Conservation (phyloP, 2,888 invertebrate genomes). For the Lamellibrachia satsuma region DNA sequence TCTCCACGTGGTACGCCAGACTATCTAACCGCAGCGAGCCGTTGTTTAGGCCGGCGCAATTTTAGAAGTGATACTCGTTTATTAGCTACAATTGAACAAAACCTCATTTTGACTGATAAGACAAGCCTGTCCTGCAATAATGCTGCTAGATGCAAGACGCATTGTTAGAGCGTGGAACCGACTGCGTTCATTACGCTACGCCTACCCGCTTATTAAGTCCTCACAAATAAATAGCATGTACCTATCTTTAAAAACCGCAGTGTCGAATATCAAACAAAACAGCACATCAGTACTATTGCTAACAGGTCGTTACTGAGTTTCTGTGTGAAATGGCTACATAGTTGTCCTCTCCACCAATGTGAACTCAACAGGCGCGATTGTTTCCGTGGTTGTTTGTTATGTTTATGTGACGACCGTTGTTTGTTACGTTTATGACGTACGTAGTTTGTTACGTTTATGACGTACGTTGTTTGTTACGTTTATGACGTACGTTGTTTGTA, state of each 20-base stretch:
- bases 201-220: not conserved
- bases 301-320: not conserved
- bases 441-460: no score
- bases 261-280: not conserved
- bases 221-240: not conserved
- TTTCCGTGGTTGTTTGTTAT: not conserved
- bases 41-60: not conserved
- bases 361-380: not conserved
- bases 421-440: not conserved
- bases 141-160: not conserved
- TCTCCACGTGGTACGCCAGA: not conserved
- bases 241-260: not conserved
- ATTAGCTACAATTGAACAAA: conserved; percentile 9
- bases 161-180: not conserved
- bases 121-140: not conserved
- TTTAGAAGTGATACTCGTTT: conserved; percentile 13
- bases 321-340: not conserved
- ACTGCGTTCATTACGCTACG: not conserved
- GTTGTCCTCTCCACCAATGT: not conserved
- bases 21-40: not conserved
- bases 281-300: not conserved
- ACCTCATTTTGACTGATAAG: not conserved
- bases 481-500: no score
- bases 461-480: no score
- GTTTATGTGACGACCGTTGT: not conserved